These are phyloP conservation scores for Toxotes lorentzi DNA, from an alignment of 2,797 vertebrate species.

Conservation along the genomic window DNA sequence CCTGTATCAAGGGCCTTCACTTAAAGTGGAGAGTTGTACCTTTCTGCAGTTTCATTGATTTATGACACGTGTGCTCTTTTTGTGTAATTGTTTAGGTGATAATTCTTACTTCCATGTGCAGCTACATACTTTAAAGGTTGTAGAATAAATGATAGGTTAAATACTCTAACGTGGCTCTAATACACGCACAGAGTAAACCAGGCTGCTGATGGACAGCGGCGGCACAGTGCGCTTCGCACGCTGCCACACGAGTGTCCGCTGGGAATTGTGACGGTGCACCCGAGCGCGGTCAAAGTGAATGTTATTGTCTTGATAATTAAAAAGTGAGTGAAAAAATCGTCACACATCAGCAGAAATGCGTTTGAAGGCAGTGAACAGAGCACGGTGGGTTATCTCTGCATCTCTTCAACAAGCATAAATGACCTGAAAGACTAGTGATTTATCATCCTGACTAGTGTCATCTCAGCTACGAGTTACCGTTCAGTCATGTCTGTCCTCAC, in stretches of 20 bases:
- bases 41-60: not conserved
- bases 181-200: not conserved
- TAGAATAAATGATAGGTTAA: not conserved
- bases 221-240: constrained; percentile 44
- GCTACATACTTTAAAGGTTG: not conserved
- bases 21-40: not conserved
- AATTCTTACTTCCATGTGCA: not conserved
- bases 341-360: not conserved
- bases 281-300: constrained; percentile 26
- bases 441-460: not conserved
- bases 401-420: constrained; percentile 15
- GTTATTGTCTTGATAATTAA: not conserved
- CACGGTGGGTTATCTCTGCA: not conserved
- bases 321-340: not conserved
- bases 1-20: not conserved
- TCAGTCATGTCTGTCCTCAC: not conserved
- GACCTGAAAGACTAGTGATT: not conserved
- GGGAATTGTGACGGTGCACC: constrained; percentile 36
- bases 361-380: not conserved
- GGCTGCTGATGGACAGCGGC: constrained; percentile 21
- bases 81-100: not conserved
- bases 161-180: not conserved
- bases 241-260: constrained; percentile 29
- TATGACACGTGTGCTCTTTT: not conserved
- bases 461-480: not conserved